These are phyloP conservation scores for Amphimallon solstitiale DNA, from an alignment of 2,888 invertebrate genomes.

Conservation along the genomic window DNA sequence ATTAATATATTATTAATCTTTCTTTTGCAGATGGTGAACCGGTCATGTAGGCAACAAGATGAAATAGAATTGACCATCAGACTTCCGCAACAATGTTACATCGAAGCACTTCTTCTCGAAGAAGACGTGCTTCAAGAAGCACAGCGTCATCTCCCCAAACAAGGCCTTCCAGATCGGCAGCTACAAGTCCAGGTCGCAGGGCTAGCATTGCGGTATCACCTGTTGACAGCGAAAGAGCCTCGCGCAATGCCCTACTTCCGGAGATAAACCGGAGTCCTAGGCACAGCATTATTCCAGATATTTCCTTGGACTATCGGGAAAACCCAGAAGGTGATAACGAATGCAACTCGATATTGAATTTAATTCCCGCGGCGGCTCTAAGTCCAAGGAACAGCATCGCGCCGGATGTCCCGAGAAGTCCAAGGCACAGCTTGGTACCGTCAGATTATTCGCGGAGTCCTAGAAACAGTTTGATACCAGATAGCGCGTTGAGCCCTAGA, in stretches of 20 bases:
- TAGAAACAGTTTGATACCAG: conserved; percentile 70
- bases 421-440: conserved; percentile 69
- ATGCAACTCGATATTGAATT: conserved; percentile 58
- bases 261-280: conserved; percentile 64
- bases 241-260: conserved; percentile 55
- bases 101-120: conserved; percentile 74
- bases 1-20: background rate
- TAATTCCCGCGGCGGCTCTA: conserved; percentile 66
- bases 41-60: background rate
- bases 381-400: conserved; percentile 72
- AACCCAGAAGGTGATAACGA: conserved; percentile 15
- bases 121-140: conserved; percentile 74
- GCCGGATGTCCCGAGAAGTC: conserved; percentile 66
- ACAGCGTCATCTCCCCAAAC: conserved; percentile 73
- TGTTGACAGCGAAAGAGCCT: conserved; percentile 54
- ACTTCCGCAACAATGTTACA: conserved; percentile 67
- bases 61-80: background rate
- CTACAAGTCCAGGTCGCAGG: conserved; percentile 60
- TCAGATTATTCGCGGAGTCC: conserved; percentile 71
- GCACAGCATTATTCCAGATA: conserved; percentile 60
- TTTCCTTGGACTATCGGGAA: conserved; percentile 55
- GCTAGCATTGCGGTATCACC: conserved; percentile 62
- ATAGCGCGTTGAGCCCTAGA: conserved; percentile 68
- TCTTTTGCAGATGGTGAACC: conserved; percentile 19
- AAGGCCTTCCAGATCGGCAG: conserved; percentile 65